Conservation (phyloP, 2,888 invertebrate species). For the Cremastobaeus sp. region DNA sequence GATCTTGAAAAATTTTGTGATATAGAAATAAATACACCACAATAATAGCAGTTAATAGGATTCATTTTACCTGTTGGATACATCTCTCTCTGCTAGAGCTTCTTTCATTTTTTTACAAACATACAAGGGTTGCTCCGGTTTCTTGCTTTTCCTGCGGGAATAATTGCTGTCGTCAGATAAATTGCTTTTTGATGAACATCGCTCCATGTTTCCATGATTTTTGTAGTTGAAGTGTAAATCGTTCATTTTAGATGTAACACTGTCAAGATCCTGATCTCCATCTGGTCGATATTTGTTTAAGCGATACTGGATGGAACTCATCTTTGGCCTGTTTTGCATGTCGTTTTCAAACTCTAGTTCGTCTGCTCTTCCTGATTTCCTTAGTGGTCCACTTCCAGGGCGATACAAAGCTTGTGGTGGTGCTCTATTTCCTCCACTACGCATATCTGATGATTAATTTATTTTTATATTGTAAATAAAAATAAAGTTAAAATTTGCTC, state of each 20-base stretch:
- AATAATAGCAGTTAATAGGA: too few relatives aligned
- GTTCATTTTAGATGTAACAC: conserved; percentile 70
- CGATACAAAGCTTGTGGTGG: conserved; percentile 86
- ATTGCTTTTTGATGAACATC: conserved; percentile 66
- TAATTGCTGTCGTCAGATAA: conserved; percentile 63
- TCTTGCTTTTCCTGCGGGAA: conserved; percentile 76
- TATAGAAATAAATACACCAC: too few relatives aligned
- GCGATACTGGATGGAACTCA: conserved; percentile 71
- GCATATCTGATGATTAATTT: conserved; percentile 78
- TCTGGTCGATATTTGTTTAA: conserved; percentile 68
- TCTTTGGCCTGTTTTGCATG: conserved; percentile 68
- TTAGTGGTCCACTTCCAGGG: conserved; percentile 87
- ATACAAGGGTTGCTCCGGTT: conserved; percentile 81
- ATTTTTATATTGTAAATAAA: background rate
- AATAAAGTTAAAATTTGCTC: too few relatives aligned
- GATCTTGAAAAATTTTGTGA: conserved; percentile 65
- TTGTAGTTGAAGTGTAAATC: conserved; percentile 70
- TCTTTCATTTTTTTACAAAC: conserved; percentile 79
- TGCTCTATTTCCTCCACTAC: conserved; percentile 82
- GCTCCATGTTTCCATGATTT: conserved; percentile 69
- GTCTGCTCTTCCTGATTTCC: conserved; percentile 83
- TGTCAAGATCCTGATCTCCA: conserved; percentile 67
- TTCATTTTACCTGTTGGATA: conserved; percentile 70
- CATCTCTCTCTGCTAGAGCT: conserved; percentile 76
- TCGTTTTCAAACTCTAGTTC: conserved; percentile 79